These are phyloP conservation scores for Poecilia latipinna DNA, from an alignment of 2,113 vertebrate genomes.

Conservation along the genomic window DNA sequence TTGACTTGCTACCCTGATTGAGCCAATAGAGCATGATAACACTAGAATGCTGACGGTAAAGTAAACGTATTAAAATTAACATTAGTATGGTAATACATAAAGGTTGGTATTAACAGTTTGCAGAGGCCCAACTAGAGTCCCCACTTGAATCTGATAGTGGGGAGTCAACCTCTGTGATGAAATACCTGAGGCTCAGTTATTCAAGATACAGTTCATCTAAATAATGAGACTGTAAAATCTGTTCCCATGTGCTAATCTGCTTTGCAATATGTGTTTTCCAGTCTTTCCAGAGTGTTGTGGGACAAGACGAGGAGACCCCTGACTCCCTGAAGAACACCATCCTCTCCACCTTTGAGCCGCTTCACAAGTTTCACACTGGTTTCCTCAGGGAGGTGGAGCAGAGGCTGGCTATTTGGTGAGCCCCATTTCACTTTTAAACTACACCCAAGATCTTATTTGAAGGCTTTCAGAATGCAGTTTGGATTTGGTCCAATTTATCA, in stretches of 20 bases:
- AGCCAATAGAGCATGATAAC: no score
- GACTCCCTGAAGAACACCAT: constrained; percentile 88
- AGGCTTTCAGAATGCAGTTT: constrained; percentile 4
- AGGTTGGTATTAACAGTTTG: not conserved
- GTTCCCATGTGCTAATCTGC: not conserved
- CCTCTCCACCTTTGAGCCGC: constrained; percentile 92
- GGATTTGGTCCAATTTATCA: constrained; percentile 18
- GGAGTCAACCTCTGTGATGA: not conserved
- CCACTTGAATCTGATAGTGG: not conserved
- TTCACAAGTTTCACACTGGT: constrained; percentile 93
- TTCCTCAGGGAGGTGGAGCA: constrained; percentile 98
- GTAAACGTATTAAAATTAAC: not conserved
- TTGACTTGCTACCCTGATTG: not conserved
- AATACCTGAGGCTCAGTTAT: not conserved
- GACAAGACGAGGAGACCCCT: constrained; percentile 88
- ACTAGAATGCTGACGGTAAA: no score
- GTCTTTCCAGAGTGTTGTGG: constrained; percentile 89
- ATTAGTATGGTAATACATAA: not conserved
- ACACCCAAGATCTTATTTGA: not conserved
- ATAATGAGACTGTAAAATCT: not conserved
- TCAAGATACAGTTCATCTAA: not conserved
- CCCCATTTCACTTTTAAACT: constrained; percentile 9
- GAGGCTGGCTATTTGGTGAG: constrained; percentile 94
- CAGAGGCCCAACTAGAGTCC: not conserved
- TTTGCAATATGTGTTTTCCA: constrained; percentile 48